These are phyloP conservation scores for Poecilobothrus nobilitatus DNA, from an alignment of 2,888 invertebrate genomes.

Conservation along the genomic window DNA sequence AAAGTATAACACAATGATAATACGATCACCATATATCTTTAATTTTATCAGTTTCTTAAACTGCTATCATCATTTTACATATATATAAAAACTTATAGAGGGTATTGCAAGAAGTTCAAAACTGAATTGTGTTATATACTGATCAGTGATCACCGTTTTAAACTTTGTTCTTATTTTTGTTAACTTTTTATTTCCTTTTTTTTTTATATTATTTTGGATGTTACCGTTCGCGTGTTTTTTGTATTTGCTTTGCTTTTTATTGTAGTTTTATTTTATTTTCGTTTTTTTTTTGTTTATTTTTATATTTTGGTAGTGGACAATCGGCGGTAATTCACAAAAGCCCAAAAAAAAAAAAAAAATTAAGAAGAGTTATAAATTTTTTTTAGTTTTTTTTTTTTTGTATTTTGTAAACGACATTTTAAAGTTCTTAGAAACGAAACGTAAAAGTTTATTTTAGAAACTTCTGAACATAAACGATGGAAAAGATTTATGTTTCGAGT, in stretches of 20 bases:
- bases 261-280: too few relatives aligned
- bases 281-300: neutral
- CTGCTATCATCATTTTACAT: too few relatives aligned
- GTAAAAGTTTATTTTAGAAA: neutral
- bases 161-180: neutral
- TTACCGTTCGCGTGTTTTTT: neutral
- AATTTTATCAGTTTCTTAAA: too few relatives aligned
- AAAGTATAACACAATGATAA: neutral
- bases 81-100: too few relatives aligned
- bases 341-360: neutral
- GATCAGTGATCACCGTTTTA: neutral
- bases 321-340: slow-evolving; percentile 6
- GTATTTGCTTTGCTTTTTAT: too few relatives aligned
- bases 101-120: neutral
- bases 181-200: neutral
- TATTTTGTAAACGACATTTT: neutral
- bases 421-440: neutral
- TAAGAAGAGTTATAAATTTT: slow-evolving; percentile 1
- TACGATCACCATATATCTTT: too few relatives aligned
- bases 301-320: neutral
- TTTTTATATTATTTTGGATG: neutral
- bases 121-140: neutral
- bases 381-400: neutral
- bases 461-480: too few relatives aligned
- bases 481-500: too few relatives aligned